Evolutionary conservation across 2,888 invertebrate species (phyloP).

Genomic region (Diarsia rubi): DNA sequence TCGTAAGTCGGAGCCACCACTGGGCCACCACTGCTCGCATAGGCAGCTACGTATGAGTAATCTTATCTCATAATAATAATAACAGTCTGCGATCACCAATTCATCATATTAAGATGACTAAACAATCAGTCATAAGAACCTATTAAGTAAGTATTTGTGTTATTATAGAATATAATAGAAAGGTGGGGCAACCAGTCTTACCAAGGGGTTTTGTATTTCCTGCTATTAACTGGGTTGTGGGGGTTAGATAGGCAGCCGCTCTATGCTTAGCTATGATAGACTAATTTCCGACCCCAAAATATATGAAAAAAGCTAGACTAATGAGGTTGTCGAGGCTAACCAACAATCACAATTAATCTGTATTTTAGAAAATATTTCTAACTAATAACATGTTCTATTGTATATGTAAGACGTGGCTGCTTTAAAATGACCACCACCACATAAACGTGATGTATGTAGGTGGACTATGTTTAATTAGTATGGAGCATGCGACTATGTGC

Average conservation of each 20-base stretch:
- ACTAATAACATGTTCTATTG: background rate
- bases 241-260: background rate
- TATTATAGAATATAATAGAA: background rate
- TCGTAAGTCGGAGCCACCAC: too few species aligned
- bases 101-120: background rate
- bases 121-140: background rate
- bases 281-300: background rate
- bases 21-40: too few species aligned
- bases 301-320: background rate
- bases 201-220: background rate
- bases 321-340: background rate
- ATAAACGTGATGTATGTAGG: constrained; percentile 17
- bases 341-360: background rate
- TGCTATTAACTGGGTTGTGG: background rate
- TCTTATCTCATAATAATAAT: background rate
- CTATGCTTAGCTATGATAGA: background rate
- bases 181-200: background rate
- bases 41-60: background rate
- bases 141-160: background rate
- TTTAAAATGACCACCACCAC: background rate
- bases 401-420: background rate
- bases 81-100: background rate
- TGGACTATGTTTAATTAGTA: constrained; percentile 36
- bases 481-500: constrained; percentile 47
- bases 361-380: background rate